Base-by-base conservation (phyloP, 2,888 invertebrate species). In the Pollenia amentaria region DNA sequence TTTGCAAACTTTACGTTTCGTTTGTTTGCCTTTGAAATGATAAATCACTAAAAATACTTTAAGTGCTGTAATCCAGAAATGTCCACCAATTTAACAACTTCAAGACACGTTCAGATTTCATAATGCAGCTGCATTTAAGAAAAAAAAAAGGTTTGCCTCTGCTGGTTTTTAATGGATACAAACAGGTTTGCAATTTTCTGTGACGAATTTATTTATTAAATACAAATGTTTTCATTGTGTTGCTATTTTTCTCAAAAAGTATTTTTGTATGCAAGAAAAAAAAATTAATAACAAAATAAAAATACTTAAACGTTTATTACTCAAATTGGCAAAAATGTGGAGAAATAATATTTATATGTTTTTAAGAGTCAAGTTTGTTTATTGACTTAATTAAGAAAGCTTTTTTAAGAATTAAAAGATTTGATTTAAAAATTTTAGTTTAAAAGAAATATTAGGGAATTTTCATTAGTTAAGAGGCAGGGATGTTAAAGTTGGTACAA, bases 271-370 rank as follows among this genome's bases (percentile, higher is more conserved):
- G 2, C 9, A 46, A 40, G 10, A n/a, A 21, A 53, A n/a, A 21
- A n/a, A 55, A 29, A 44, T 29, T 29, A 29, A 29, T 29, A 12
- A 21, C 3, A n/a, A 21, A 21, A 18, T n/a, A 21, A 64, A 67
- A n/a, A 14, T 46, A 16, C 42, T 55, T 53, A 29, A 77, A 57
- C 16, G 57, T 53, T 84, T 80, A 48, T 75, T 69, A 53, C 60
- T 40, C 51, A 67, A 79, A 79, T 80, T 80, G 79, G 18, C 73
- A 75, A 44, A n/a, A 73, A 12, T 62, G 40, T 67, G 65, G 9
- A 46, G 46, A 48, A 77, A 69, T 40, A 67, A 69, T 7, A 16
- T 60, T 69, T 40, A 62, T 38, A 9, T 38, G 38, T 70, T 1
- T 14, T 29, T 29, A 0, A 29, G 29, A 29, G 46, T 83, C 83